These are phyloP conservation scores for Rhinogobio ventralis DNA, from an alignment of 2,797 vertebrate species.

Conservation along the genomic window DNA sequence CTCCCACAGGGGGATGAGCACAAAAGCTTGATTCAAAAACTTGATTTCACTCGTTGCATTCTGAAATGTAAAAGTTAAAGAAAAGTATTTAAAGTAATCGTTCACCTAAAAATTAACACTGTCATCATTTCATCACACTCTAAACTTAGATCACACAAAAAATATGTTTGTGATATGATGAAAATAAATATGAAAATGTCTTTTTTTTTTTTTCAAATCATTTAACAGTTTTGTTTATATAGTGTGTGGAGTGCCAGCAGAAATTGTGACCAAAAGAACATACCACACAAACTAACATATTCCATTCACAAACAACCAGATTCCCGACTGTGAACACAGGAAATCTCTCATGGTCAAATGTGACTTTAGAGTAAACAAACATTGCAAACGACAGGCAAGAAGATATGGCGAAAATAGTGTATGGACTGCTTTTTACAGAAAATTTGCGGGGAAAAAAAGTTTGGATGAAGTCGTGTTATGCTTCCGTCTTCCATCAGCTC, in stretches of 20 bases:
- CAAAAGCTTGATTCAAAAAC: neutral
- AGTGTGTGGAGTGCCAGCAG: neutral
- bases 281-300: no score
- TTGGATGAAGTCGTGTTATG: neutral
- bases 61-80: neutral
- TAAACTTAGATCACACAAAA: neutral
- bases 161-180: no score
- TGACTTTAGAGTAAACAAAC: neutral
- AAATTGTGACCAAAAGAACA: no score
- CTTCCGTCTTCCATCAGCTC: neutral
- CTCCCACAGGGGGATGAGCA: neutral
- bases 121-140: neutral
- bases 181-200: neutral
- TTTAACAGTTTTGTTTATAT: neutral
- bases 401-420: neutral
- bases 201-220: no score
- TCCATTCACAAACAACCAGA: no score
- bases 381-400: neutral
- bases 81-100: neutral
- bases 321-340: no score
- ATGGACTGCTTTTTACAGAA: neutral
- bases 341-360: no score
- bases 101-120: neutral
- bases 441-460: rapidly evolving
- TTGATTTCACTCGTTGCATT: neutral